Evolutionary conservation across 1,140 invertebrate genomes (phyloP), one percentile per base, ranked within the genome.

Genomic region (Nebria ingens): DNA sequence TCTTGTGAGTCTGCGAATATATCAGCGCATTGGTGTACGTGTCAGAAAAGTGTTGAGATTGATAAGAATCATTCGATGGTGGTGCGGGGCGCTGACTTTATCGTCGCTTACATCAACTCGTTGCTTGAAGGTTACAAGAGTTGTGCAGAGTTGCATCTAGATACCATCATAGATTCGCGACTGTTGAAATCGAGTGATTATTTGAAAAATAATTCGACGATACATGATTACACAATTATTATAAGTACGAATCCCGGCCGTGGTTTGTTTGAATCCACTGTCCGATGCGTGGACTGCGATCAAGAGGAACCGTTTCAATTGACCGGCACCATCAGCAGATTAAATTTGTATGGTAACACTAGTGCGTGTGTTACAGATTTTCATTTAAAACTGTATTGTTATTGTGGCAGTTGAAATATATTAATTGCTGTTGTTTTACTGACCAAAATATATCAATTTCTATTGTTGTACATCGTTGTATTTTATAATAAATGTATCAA

Each of bases 1-100:
- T 91, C 83, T 0, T 95, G 92, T 68, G 67, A 76, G 21, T 71
- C 74, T 51, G 89, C 90, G 0, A 80, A 75, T 0, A 90, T 95
- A 34, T 78, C 83, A 0, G 79, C 83, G 22, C 85, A 92, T 62
- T 93, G 86, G 83, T 95, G 91, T 64, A 86, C 86, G 13, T 95
- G 91, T 63, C 80, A 87, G 57, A 76, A 76, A 54, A 78, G 74
- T 9, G 65, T 68, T 40, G 77, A 79, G 57, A 62, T 83, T 11
- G 62, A 73, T 0, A 67, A 69, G 0, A 73, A 78, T 11, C 73
- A 81, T 61, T 64, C 62, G 0, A 62, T 72, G 3, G 76, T 78
- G 6, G 54, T 63, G 11, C 71, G 76, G 9, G 78, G 77, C 0
- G 79, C 79, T 0, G 63, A 71, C 0, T 77, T 78, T 59, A 62